Base-by-base conservation (phyloP, 2,888 invertebrate genomes). In the Conchocele bisecta region DNA sequence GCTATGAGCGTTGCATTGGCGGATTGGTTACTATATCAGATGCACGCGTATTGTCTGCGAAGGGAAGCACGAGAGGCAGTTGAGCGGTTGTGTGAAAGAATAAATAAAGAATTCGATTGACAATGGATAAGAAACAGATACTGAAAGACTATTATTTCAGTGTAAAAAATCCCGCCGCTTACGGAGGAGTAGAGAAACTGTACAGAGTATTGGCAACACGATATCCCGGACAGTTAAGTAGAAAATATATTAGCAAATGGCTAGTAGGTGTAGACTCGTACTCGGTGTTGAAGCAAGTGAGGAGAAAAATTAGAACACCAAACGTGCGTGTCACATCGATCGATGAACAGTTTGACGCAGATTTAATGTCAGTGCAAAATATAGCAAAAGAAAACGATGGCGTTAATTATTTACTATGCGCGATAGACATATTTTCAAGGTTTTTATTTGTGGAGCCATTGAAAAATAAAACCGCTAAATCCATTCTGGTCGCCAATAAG, bases 391-490 rank as follows among this genome's bases (percentile, higher is more conserved):
- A 53, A 31, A 58, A 51, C 17, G 42, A 41, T 42, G 37, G 33
- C 11, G 22, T 33, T 20, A 9, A 33, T 9, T 64, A 37, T 41
- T 24, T 54, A 9, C 42, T 64, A 6, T 54, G 46, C 20, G 37
- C 56, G 13, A 33, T 63, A 31, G 63, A 63, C 24, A 42, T 64
- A n/a, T 64, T 64, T 28, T 56, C 64, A 17, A 31, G 29, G 17
- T 64, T 22, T 56, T 48, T 64, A 3, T 56, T 41, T 51, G 33
- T 66, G 9, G n/a, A 41, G 41, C 33, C 50, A 28, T 44, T 66
- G 50, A 57, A 58, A 58, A 57, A 50, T 41, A 48, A 46, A 33
- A 31, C 13, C 3, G 33, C 5, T 3, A 3, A 53, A 17, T 11
- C 35, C 20, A n/a, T 31, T n/a, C 7, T 53, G 24, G 24, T 24